Evolutionary conservation across 2,888 invertebrate genomes (phyloP), one percentile per base, ranked within the genome.

Genomic region (Lordiphosa fenestrarum): DNA sequence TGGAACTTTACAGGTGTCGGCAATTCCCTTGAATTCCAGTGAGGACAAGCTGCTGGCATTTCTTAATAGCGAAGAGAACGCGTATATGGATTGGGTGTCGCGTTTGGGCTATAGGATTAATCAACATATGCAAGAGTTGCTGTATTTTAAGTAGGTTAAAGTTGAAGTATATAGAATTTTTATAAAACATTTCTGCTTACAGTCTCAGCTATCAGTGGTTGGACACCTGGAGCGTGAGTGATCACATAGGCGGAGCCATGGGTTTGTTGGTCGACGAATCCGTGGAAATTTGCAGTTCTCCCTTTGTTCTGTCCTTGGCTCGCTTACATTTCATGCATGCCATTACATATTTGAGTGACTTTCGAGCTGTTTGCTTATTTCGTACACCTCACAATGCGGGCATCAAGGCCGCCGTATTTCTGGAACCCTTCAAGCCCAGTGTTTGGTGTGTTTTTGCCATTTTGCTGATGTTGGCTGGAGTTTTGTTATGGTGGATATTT

Each of bases 351-450:
- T 57, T 78, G 4, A 67, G 72, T 0, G 56, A 74, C 1, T 88
- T 88, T 53, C 88, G 86, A 38, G 89, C 91, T 6, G 88, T 89
- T 57, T 92, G 93, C 68, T 87, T 93, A 42, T 93, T 93, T 81
- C 91, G 91, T 5, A 91, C 91, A 13, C 92, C 93, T 0, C 90
- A 91, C 6, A 88, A 92, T 66, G 75, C 85, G 2, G 92, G 92
- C 0, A 90, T 91, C 21, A 90, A 92, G 1, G 90, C 90, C 36
- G 92, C 91, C 60, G 91, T 93, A 9, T 93, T 92, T 70, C 86
- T 91, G n/a, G 86, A 92, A 36, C 92, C 93, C 0, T 93, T 93
- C 72, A 89, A 90, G 38, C 85, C 85, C 1, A 77, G 86, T 5
- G 92, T 93, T n/a, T 93, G 93, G 93, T 63, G 91, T 6, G 87